Conservation (phyloP, 2,113 vertebrate species). For the Arvicanthis niloticus region DNA sequence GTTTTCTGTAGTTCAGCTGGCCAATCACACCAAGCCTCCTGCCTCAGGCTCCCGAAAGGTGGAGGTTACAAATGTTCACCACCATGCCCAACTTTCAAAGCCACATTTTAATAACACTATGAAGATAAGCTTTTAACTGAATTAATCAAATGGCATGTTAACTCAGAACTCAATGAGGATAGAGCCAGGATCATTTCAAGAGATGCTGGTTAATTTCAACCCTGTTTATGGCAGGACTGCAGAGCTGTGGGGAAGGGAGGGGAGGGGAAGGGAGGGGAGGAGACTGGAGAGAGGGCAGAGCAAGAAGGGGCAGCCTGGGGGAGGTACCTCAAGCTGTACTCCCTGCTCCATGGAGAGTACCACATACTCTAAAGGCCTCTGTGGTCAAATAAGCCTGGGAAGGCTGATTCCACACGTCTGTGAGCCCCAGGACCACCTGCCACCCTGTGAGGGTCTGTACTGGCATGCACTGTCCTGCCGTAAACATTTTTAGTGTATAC, state of each 20-base stretch:
- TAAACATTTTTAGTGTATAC: neutral
- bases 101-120: neutral
- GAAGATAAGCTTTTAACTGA: neutral
- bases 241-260: neutral
- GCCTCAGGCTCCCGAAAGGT: neutral
- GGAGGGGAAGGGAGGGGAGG: neutral
- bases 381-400: neutral
- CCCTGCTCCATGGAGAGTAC: neutral
- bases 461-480: neutral
- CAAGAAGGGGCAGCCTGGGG: neutral
- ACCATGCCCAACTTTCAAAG: neutral
- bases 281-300: neutral
- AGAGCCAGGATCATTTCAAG: constrained; percentile 3
- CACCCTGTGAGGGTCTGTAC: neutral
- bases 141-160: neutral
- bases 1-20: neutral
- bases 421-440: neutral
- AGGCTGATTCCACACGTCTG: neutral
- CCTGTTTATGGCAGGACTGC: neutral
- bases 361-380: neutral
- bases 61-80: neutral
- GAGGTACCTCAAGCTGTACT: neutral
- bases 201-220: neutral
- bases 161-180: neutral
- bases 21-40: neutral